Percentiles rank a stretch among this genome's conserved stretches.
phyloP scores from a whole-genome alignment of 2,113 vertebrate genomes.

The Dermatemys mawii region DNA sequence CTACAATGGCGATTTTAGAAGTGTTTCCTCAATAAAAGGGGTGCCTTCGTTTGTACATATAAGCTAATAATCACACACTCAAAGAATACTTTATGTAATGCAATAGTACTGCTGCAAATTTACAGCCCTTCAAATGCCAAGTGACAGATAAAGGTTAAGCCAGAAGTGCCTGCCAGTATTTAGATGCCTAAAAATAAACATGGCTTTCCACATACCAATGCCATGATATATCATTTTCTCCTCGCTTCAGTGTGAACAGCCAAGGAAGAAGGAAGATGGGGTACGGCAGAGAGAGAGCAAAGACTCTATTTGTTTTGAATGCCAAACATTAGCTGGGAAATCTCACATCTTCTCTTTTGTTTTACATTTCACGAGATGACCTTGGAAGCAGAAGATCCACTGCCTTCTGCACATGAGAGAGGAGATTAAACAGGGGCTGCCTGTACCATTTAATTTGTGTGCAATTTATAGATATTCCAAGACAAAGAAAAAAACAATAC shows the following conservation, averaged over 20 bases:
- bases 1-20: neutral
- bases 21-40: neutral
- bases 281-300: neutral
- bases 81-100: slow-evolving; percentile 46
- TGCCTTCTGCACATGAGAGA: neutral
- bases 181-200: slow-evolving; percentile 70
- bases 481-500: neutral
- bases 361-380: neutral
- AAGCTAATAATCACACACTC: slow-evolving; percentile 1
- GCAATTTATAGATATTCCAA: neutral
- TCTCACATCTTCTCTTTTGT: neutral
- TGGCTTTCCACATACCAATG: slow-evolving; percentile 44
- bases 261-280: neutral
- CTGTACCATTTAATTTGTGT: neutral
- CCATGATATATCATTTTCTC: slow-evolving; percentile 46
- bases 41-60: neutral
- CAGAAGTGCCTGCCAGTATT: slow-evolving; percentile 58
- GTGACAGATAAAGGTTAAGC: slow-evolving; percentile 70
- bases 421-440: neutral
- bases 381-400: neutral
- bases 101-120: slow-evolving; percentile 17
- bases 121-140: slow-evolving; percentile 44
- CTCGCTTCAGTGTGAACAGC: slow-evolving; percentile 30
- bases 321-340: neutral
- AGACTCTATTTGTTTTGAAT: neutral